Percentiles rank a stretch among this genome's conserved stretches.
Conservation (phyloP, 2,113 vertebrate species). For the Poeciliopsis turrubarensis region DNA sequence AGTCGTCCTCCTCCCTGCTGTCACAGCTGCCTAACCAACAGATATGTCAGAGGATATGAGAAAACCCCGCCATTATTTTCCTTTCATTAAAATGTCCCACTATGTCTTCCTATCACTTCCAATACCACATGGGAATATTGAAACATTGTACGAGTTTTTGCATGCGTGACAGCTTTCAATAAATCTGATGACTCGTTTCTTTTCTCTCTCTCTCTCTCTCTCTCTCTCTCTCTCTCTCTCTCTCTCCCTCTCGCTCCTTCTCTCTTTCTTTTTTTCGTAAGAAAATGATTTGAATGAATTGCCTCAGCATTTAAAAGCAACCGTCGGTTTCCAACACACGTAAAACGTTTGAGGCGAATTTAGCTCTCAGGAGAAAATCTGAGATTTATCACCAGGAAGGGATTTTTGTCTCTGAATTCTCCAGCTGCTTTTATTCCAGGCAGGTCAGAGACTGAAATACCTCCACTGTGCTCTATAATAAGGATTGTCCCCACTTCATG, state of each 20-base stretch:
- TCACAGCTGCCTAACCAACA: constrained; percentile 48
- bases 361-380: constrained; percentile 8
- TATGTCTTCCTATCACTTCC: constrained; percentile 24
- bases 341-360: constrained; percentile 1
- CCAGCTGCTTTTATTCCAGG: constrained; percentile 1
- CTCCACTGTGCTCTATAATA: constrained; percentile 19
- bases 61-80: constrained; percentile 60
- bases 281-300: constrained; percentile 33
- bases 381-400: constrained; percentile 9
- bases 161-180: constrained; percentile 62
- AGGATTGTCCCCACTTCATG: constrained; percentile 34
- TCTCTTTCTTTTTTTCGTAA: constrained; percentile 12
- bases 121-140: constrained; percentile 56
- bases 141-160: constrained; percentile 43
- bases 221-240: not conserved
- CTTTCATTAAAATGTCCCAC: constrained; percentile 65
- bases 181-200: constrained; percentile 38
- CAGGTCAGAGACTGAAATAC: constrained; percentile 13
- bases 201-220: not conserved
- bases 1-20: constrained; percentile 31
- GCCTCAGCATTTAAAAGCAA: constrained; percentile 23
- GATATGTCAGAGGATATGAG: constrained; percentile 71
- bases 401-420: constrained; percentile 19
- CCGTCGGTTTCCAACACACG: not conserved
- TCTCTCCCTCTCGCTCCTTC: not conserved